These are phyloP conservation scores for Malthinus seriepunctatus DNA, from an alignment of 2,888 invertebrate genomes.

Conservation along the genomic window DNA sequence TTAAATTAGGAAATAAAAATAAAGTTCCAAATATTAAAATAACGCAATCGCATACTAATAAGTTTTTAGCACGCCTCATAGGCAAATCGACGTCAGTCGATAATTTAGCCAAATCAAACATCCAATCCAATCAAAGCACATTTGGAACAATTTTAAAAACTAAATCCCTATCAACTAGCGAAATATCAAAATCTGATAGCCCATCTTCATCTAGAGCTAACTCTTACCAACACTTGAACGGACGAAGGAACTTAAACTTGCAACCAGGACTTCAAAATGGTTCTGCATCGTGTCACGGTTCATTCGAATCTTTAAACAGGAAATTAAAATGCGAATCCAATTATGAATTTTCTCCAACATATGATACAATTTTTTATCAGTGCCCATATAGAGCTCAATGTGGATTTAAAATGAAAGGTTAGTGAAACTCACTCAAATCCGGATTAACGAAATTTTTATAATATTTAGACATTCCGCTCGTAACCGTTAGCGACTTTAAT, in stretches of 20 bases:
- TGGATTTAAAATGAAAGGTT: constrained; percentile 39
- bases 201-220: constrained; percentile 43
- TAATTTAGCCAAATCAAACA: constrained; percentile 46
- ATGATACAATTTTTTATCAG: constrained; percentile 37
- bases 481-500: too few relatives aligned
- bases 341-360: constrained; percentile 11
- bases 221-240: constrained; percentile 39
- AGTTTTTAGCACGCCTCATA: constrained; percentile 56
- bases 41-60: constrained; percentile 53
- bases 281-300: constrained; percentile 46
- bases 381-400: constrained; percentile 47
- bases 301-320: constrained; percentile 44
- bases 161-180: constrained; percentile 56
- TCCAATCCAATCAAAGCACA: constrained; percentile 16
- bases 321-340: constrained; percentile 22
- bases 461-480: too few relatives aligned
- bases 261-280: constrained; percentile 30
- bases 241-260: constrained; percentile 32
- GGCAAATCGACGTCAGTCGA: constrained; percentile 58
- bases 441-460: neutral
- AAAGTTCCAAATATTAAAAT: constrained; percentile 49
- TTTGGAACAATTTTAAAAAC: constrained; percentile 43
- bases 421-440: constrained; percentile 3
- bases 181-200: constrained; percentile 51
- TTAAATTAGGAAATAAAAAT: constrained; percentile 51